Base-by-base conservation (phyloP, 1,140 invertebrate species). In the Drosophila auraria region DNA sequence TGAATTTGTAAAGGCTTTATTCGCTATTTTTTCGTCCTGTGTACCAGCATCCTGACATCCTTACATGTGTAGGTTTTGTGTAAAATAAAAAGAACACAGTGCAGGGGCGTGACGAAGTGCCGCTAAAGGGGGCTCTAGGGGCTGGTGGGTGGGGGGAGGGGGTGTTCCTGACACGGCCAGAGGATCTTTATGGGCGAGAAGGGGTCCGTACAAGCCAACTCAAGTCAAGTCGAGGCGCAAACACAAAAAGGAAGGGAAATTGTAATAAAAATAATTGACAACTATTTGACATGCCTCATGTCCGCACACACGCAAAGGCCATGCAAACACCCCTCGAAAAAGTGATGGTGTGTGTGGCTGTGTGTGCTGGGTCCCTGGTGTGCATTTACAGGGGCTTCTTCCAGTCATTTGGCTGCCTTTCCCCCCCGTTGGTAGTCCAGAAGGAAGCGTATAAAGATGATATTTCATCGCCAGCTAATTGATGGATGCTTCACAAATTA, bases 261-360 rank as follows among this genome's bases (percentile, higher is more conserved):
- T 80, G 86, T 91, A 90, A 90, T 90, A 90, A 90, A 90, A 90
- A 91, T 90, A 90, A 90, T 90, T 90, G 86, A 90, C 86, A 90
- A 90, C 86, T 90, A 90, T 90, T 90, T 90, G 86, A 90, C 86
- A 90, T 90, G 86, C 82, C 86, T 90, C 87, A 91, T 86, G 86
- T 90, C 82, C 86, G 87, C 71, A 76, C 78, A 77, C 74, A 79
- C 72, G 81, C 78, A 83, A 81, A 78, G 78, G 74, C 69, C 78
- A 83, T 69, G 83, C 69, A 79, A 79, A 72, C 66, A 64, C 42
- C 40, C 40, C 30, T 36, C 14, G 5, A 58, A 61, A 27, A 45
- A 49, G n/a, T 11, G 23, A 15, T 49, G 15, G 17, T 15, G 42
- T 44, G 58, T 11, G n/a, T 14, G 27, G 7, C 12, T 57, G 20